Evolutionary conservation across 2,113 vertebrate genomes (phyloP).

Genomic region (Malurus alboscapulatus): DNA sequence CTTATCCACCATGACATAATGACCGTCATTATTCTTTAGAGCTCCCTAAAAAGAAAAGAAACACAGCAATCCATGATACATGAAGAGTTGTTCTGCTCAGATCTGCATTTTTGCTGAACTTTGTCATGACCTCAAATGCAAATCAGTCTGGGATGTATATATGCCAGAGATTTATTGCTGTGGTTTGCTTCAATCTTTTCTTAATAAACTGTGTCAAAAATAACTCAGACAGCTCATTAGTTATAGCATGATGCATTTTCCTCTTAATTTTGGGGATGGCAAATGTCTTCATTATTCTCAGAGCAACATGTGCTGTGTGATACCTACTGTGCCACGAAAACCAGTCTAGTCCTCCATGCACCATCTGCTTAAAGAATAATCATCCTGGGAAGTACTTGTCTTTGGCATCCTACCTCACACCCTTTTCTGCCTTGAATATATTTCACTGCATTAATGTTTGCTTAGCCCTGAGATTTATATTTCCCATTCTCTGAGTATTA

Average conservation of each 20-base stretch:
- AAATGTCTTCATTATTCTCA: conserved; percentile 27
- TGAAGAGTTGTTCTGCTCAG: background rate
- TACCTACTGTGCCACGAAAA: background rate
- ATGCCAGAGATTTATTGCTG: conserved; percentile 43
- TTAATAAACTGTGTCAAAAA: conserved; percentile 54
- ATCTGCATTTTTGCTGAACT: conserved; percentile 38
- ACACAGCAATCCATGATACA: background rate
- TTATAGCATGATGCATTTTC: background rate
- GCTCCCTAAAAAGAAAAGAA: background rate
- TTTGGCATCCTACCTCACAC: background rate
- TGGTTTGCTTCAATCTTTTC: conserved; percentile 37
- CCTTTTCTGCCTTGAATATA: background rate
- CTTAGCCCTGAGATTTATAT: background rate
- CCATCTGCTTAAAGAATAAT: background rate
- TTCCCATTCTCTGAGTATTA: background rate
- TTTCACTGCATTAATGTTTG: background rate
- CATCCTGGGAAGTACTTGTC: background rate
- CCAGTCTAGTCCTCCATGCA: background rate
- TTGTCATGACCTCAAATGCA: conserved; percentile 35
- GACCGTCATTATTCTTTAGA: background rate
- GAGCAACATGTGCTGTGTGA: background rate
- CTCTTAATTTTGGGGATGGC: background rate
- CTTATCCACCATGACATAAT: background rate
- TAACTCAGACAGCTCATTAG: conserved; percentile 44
- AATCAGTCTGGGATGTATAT: conserved; percentile 13